These are phyloP conservation scores for Onthophagus sagittarius DNA, from an alignment of 2,888 invertebrate species.

Conservation along the genomic window DNA sequence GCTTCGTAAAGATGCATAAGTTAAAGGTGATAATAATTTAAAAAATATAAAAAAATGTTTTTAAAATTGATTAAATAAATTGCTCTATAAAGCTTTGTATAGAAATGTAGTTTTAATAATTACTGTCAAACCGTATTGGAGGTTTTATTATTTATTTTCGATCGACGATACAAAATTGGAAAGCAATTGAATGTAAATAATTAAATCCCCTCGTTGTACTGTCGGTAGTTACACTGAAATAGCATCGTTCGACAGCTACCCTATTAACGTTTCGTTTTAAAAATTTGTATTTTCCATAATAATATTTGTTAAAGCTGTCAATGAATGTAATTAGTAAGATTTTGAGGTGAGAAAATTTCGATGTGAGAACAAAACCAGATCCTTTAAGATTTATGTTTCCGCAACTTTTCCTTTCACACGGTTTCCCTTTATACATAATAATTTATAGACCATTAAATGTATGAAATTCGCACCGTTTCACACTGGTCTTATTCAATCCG, in stretches of 20 bases:
- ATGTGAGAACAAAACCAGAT: not conserved
- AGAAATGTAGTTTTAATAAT: not conserved
- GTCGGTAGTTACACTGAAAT: not conserved
- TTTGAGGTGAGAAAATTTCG: not conserved
- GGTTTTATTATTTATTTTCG: conserved; percentile 10
- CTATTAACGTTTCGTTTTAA: not conserved
- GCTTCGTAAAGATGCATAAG: no score
- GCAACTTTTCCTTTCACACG: not conserved
- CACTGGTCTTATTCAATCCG: conserved; percentile 23
- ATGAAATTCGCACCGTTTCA: conserved; percentile 18
- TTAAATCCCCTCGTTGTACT: not conserved
- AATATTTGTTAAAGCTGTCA: not conserved
- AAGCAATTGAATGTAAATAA: conserved; percentile 13
- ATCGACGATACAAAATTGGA: conserved; percentile 11
- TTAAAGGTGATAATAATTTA: no score
- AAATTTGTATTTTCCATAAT: not conserved
- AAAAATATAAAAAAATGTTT: no score
- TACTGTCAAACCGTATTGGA: not conserved
- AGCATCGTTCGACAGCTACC: not conserved
- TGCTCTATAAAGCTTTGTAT: not conserved
- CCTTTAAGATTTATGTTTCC: not conserved
- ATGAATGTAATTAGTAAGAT: no score
- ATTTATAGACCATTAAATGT: conserved; percentile 24
- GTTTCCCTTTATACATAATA: conserved; percentile 9
- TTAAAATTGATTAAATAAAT: not conserved